Base-by-base conservation (phyloP, 2,797 vertebrate species). In the Leucoraja ocellata region DNA sequence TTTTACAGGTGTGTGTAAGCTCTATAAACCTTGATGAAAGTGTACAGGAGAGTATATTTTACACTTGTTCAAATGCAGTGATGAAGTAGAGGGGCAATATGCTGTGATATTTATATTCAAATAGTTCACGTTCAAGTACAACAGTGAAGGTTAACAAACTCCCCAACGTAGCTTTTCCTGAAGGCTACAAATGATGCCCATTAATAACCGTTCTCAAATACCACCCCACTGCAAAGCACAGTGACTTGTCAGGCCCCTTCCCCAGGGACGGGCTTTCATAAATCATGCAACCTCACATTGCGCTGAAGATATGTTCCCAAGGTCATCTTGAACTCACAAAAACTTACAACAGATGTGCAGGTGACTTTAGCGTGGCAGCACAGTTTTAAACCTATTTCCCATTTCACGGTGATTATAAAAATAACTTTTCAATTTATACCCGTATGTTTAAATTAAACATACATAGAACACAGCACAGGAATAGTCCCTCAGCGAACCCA, bases 151-250 rank as follows among this genome's bases (percentile, higher is more conserved):
- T 73, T 92, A 74, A n/a, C 71, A 73, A 92, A 92, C 90, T 92
- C 90, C 90, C 90, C 73, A 92, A 74, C 36, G 71, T 46, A 92
- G 23, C 23, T 76, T 92, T 76, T 92, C 71, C 39, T 76, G 68
- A 92, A 92, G 90, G 73, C 68, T 92, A 46, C 46, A 58, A 92
- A 92, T 92, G 90, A 92, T 76, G 28, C 36, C 71, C 71, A 92
- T 92, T 76, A 92, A 92, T 92, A 92, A 92, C 73, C 28, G 90
- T 74, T 71, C 90, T 92, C 28, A 54, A 28, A 28, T 74, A 39
- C 68, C 73, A 92, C 90, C 46, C 90, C 73, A 76, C 71, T 76
- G 73, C 46, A 92, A 58, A 76, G 39, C 71, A 92, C 18, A 84
- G 54, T 25, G 54, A 84, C 81, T 84, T 61, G 81, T 84, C 81